Base-by-base conservation (phyloP, 2,113 vertebrate genomes). In the Dissostichus mawsoni region DNA sequence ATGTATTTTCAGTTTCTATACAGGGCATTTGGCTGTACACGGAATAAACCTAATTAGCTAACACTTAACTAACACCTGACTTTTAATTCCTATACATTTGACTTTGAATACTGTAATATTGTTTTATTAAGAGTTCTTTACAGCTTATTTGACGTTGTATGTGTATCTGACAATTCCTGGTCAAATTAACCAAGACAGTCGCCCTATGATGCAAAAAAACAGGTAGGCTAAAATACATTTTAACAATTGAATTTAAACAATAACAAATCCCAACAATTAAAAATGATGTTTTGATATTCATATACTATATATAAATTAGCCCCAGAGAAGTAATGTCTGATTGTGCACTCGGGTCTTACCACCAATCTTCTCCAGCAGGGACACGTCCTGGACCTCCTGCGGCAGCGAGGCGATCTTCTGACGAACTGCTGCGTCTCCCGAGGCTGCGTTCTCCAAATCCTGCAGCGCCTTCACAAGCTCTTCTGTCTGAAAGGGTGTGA, bases 361-460 rank as follows among this genome's bases (percentile, higher is more conserved):
- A 87, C 97, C 98, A 81, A 99, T 99, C 91, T 99, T 98, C 94
- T 99, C 98, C 75, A 99, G 90, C 7, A 99, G 93, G 1, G 98
- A 99, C 63, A 99, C 98, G 50, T 99, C 98, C 68, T 99, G 98
- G 13, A 99, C 98, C 92, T 99, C 98, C 91, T 99, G 98, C 16
- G 98, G 98, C 82, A 99, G 92, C 0, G 98, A 99, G 44, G 98
- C 98, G 48, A 99, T 99, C 89, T 98, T 99, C 92, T 99, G 98
- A 76, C 98, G 96, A 62, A 99, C 98, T 0, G 98, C 96, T 1
- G 98, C 98, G 16, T 99, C 98, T 0, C 98, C 98, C 0, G 98
- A 99, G 0, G 98, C 98, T 1, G 98, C 98, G 6, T 99, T 99
- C 92, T 99, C 98, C 70, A 99, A 85, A 84, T 99, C 98, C 84